These are phyloP conservation scores for Tetramorium parvispinum DNA, from an alignment of 1,140 invertebrate genomes.

Conservation along the genomic window DNA sequence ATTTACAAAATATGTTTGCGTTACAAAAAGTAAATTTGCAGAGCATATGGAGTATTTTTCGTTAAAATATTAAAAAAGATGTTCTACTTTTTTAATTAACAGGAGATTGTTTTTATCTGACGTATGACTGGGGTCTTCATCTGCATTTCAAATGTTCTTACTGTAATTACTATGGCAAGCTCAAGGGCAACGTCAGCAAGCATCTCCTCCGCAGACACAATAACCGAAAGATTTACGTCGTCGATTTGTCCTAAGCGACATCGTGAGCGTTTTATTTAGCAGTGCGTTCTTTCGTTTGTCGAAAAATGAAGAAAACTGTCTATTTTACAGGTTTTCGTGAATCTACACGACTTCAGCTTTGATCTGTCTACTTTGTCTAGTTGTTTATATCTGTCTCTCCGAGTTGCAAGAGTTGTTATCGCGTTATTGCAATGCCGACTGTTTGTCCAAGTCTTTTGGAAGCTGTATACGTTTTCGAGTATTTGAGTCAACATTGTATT, in stretches of 20 bases:
- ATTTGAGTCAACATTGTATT: neutral
- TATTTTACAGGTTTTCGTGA: neutral
- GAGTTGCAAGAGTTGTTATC: neutral
- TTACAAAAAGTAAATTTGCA: too few species aligned
- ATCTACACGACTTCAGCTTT: neutral
- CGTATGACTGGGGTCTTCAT: too few species aligned
- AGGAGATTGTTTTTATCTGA: too few species aligned
- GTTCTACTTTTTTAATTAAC: too few species aligned
- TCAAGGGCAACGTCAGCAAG: too few species aligned
- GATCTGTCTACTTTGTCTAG: neutral
- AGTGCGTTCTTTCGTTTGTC: neutral
- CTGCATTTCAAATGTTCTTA: too few species aligned
- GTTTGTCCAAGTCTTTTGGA: neutral
- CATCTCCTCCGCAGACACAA: conserved; percentile 74
- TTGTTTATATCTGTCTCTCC: neutral
- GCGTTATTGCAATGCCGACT: neutral
- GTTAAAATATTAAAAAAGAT: too few species aligned
- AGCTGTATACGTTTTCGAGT: neutral
- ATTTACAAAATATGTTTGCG: too few species aligned
- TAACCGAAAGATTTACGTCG: conserved; percentile 68
- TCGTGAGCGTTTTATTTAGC: neutral
- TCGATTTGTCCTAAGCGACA: conserved; percentile 70
- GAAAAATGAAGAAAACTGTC: conserved; percentile 18
- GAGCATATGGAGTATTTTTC: too few species aligned
- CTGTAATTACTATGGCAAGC: too few species aligned